Evolutionary conservation across 2,888 invertebrate genomes (phyloP), one percentile per base, ranked within the genome.

Genomic region (Dascillus cervinus): DNA sequence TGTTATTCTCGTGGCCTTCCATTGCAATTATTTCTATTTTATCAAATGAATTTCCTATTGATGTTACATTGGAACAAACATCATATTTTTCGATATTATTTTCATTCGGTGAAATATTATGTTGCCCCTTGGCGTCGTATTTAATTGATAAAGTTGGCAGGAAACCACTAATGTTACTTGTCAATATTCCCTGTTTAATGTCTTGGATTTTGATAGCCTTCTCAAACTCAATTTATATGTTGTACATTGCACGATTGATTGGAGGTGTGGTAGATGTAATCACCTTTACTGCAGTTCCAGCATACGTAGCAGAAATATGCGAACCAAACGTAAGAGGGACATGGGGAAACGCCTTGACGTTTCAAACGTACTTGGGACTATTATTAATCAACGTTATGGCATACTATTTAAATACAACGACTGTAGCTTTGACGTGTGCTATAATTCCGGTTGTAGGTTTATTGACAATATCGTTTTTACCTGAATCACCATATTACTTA

Each of bases 351-450:
- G 26, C 44, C 2, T 39, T 54, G 36, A 46, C 52, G 2, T 43
- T 52, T 13, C 29, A 29, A 8, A 43, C 46, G 4, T 52, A 52
- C 26, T 25, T 53, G 5, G 58, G 58, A 11, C 44, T 50, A 13
- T 48, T 55, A 9, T 10, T 48, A 5, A 49, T 55, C 11, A 58
- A 72, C 60, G 66, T 71, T 53, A 67, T 75, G 43, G 76, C 75
- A 10, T 71, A 71, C 3, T 72, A 67, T 54, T 70, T 71, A 12
- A 58, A 66, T 37, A 69, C 75, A 60, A 52, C 55, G 41, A 59
- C 57, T 11, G 63, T 75, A 39, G 74, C 73, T 38, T 30, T 29
- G 32, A 13, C 32, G 22, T 32, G 27, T 30, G 27, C 29, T 37
- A 26, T 24, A 27, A 24, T 31, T 20, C 34, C 37, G 14, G 31